A percentile compares a stretch with the other conserved stretches of the same genome.
Evolutionary conservation across 2,797 vertebrate genomes (phyloP).

Genomic region (Pangasius mekongensis): DNA sequence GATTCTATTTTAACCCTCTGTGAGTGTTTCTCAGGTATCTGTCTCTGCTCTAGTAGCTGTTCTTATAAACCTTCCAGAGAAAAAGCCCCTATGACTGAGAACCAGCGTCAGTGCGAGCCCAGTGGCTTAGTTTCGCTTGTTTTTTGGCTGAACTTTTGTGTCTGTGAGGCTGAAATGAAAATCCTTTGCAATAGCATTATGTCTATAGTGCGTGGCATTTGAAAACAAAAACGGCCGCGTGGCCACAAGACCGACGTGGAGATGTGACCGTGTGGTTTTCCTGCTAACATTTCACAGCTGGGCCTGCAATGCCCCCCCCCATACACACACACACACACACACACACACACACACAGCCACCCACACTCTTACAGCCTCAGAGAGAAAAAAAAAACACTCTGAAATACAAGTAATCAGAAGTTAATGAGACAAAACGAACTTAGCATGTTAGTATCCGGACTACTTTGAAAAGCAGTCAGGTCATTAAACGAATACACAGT

Average conservation of each 20-base stretch:
- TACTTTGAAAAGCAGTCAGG: not conserved
- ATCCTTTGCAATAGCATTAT: not conserved
- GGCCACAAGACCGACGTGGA: slow-evolving; percentile 30
- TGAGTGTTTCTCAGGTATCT: not conserved
- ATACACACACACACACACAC: no score
- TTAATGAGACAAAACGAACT: not conserved
- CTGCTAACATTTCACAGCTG: slow-evolving; percentile 37
- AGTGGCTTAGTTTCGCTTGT: not conserved
- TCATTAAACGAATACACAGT: not conserved
- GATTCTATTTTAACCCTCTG: not conserved
- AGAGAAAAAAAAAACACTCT: not conserved
- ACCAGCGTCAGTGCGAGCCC: not conserved
- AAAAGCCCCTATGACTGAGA: not conserved
- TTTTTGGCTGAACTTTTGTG: not conserved
- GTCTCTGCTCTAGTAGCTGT: no score
- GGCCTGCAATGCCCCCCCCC: slow-evolving; percentile 4
- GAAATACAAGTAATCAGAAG: not conserved
- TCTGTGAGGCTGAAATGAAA: not conserved
- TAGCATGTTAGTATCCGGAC: not conserved
- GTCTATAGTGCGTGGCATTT: not conserved
- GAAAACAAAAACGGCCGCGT: not conserved
- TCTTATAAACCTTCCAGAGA: not conserved
- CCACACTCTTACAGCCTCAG: slow-evolving; percentile 30
- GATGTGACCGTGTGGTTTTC: slow-evolving; percentile 63
- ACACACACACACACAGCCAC: slow-evolving; percentile 3